Evolutionary conservation across 92 coral and sea anemone genomes (phyloP), one percentile per base, ranked within the genome.

Genomic region (Paragorgia papillata): DNA sequence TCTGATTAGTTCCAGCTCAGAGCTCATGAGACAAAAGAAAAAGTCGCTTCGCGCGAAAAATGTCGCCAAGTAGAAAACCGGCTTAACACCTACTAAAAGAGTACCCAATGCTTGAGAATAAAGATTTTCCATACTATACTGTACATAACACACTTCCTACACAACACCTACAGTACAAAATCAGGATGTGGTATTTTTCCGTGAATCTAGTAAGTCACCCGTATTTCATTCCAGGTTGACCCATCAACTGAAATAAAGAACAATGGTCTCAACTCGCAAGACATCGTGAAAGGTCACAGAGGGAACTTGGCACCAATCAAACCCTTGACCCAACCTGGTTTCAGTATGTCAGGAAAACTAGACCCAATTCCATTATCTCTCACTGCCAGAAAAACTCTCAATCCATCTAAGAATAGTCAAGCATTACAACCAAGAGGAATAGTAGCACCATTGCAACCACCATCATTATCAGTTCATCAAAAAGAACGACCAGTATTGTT

Each of bases 371-470:
- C 54, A 13, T 66, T 26, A 27, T 37, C 51, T 13, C 28, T 25
- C 32, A 20, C 73, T n/a, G 41, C 22, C 54, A 39, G 13, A n/a
- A 68, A 66, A 49, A 28, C 30, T 10, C 62, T 28, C 12, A 56
- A 22, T 1, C 24, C 24, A 2, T 2, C 21, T 68, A 19, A 46
- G 24, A 29, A 18, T 26, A 9, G 21, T 49, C 39, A n/a, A 29
- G 19, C 58, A 43, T 69, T 89, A 22, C 81, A 81, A 32, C 84
- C 91, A 21, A 80, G 94, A 31, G 97, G 94, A 13, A 60, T 79
- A 29, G 74, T 91, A 46, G 90, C 92, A 0, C 91, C 93, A 21
- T 87, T 92, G 1, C 86, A 83, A 41, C 87, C 97, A 5, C 85
- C 92, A 14, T 66, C 83, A 13, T 41, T 55, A 59, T 66, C 67